Evolutionary conservation across 1,140 invertebrate genomes (phyloP).

Genomic region (Eciton burchellii): DNA sequence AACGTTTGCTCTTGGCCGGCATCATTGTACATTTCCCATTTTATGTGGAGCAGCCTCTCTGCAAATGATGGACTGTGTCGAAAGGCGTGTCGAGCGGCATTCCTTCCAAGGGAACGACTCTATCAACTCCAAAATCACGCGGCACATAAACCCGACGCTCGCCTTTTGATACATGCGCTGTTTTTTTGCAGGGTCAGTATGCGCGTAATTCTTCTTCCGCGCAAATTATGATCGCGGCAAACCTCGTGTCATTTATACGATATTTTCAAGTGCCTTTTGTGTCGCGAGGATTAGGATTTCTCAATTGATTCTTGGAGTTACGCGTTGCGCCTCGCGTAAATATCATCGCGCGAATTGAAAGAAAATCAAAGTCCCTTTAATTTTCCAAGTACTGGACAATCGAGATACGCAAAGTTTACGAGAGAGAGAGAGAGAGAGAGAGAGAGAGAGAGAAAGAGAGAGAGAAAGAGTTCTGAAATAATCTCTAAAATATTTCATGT

Average conservation of each 20-base stretch:
- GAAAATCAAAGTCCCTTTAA: background rate
- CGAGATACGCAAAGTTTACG: background rate
- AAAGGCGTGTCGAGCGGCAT: background rate
- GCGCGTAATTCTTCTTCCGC: slow-evolving; percentile 33
- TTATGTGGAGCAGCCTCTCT: slow-evolving; percentile 12
- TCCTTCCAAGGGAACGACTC: slow-evolving; percentile 64
- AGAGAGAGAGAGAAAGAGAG: too few relatives aligned
- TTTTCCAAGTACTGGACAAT: slow-evolving; percentile 15
- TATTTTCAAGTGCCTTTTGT: background rate
- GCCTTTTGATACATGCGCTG: slow-evolving; percentile 31
- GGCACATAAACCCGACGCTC: background rate
- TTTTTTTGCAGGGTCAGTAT: slow-evolving; percentile 41
- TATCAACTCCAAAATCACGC: slow-evolving; percentile 65
- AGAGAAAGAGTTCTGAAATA: too few relatives aligned
- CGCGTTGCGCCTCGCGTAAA: background rate
- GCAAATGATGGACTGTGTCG: slow-evolving; percentile 25
- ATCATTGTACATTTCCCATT: slow-evolving; percentile 47
- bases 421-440: background rate
- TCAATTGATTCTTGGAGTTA: background rate
- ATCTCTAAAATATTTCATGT: slow-evolving; percentile 48
- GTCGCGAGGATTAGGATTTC: background rate
- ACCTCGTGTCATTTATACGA: background rate
- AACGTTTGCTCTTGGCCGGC: background rate
- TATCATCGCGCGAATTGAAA: background rate
- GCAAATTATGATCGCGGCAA: background rate